Conservation (phyloP, 2,113 vertebrate species). For the Datnioides undecimradiatus region DNA sequence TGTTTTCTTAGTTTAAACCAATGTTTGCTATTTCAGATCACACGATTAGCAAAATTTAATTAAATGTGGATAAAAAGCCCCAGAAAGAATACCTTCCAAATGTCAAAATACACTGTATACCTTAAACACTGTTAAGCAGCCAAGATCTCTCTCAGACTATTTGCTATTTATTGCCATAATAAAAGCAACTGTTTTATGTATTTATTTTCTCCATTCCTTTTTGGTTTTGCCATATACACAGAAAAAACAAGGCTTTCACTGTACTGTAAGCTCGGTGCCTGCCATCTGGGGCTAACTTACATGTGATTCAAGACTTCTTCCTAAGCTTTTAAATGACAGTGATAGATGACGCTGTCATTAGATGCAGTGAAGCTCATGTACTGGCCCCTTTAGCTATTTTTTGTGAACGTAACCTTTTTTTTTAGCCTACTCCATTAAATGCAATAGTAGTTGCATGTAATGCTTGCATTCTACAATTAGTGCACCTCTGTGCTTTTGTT, state of each 20-base stretch:
- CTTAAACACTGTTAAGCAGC: not conserved
- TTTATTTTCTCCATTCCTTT: conserved; percentile 44
- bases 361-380: conserved; percentile 67
- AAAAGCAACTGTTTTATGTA: not conserved
- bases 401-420: conserved; percentile 33
- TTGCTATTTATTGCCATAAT: conserved; percentile 7
- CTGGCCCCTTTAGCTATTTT: conserved; percentile 56
- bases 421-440: conserved; percentile 35
- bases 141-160: not conserved
- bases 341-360: conserved; percentile 71
- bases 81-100: not conserved
- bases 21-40: not conserved
- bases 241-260: conserved; percentile 33
- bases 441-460: conserved; percentile 13
- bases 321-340: conserved; percentile 59
- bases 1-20: not conserved
- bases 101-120: not conserved
- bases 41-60: not conserved
- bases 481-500: conserved; percentile 16
- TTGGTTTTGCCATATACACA: conserved; percentile 12
- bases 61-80: not conserved
- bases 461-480: not conserved
- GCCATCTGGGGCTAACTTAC: conserved; percentile 38
- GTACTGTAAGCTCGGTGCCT: conserved; percentile 31
- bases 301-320: conserved; percentile 36